Conservation (phyloP, 2,113 vertebrate species). For the Campylomormyrus numenius region DNA sequence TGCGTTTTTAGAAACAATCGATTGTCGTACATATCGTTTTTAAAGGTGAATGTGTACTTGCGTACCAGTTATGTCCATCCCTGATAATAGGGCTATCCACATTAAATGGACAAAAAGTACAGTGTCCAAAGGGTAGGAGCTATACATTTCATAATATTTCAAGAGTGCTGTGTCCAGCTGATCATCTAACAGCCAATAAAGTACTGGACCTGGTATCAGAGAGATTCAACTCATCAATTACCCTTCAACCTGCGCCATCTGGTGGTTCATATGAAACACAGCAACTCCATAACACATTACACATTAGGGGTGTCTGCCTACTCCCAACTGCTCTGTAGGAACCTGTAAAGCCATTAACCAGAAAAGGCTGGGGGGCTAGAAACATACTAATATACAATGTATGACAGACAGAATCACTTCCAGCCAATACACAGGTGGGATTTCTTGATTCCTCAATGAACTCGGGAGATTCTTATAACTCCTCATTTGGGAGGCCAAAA, state of each 20-base stretch:
- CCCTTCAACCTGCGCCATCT: slow-evolving; percentile 5
- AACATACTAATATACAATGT: background rate
- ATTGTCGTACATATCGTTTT: no score
- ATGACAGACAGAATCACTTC: background rate
- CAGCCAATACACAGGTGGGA: background rate
- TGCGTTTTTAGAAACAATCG: no score
- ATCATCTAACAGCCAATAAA: background rate
- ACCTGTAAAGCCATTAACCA: background rate
- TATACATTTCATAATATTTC: background rate
- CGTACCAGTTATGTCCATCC: background rate
- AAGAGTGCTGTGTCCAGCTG: background rate
- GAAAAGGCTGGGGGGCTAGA: background rate
- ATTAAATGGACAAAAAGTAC: background rate
- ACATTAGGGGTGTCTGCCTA: background rate
- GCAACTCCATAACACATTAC: background rate
- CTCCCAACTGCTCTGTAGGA: background rate
- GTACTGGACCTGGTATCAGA: background rate
- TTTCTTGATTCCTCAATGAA: background rate
- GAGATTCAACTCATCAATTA: background rate
- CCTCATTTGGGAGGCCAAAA: background rate
- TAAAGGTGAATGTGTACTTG: background rate
- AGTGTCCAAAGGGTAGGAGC: background rate
- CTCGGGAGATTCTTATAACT: background rate
- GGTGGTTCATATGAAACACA: slow-evolving; percentile 12
- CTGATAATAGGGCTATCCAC: background rate